Base-by-base conservation (phyloP, 2,797 vertebrate species). In the Mormyrops attenuatus region DNA sequence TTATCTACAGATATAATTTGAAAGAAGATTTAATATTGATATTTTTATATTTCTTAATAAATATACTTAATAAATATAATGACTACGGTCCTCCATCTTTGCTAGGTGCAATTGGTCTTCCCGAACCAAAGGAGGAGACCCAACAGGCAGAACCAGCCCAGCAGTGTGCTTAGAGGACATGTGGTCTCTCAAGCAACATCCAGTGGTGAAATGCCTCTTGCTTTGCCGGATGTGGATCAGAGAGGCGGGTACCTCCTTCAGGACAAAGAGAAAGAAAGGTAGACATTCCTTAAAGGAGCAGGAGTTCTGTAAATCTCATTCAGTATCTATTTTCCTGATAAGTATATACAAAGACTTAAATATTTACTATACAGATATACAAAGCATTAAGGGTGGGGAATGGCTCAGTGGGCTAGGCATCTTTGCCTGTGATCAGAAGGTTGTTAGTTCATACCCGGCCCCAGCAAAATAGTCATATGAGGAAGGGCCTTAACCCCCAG, bases 181-280 rank as follows among this genome's bases (percentile, higher is more conserved):
- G 30, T 15, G 1, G n/a, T 4, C 60, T 88, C 85, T 57, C 85
- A 44, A n/a, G 55, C 6, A 6, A 17, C 92, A 3, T 85, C 87
- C 82, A 89, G 92, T 82, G 92, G 90, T 30, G 60, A 20, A 34
- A 80, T 5, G 44, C 90, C 89, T 0, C 41, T 0, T 13, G 1
- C 3, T 47, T 22, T 15, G 3, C 13, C 1, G 2, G 17, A 26
- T 91, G 88, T 0, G 93, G 93, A 2, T 93, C 94, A 11, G 91
- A 90, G 90, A 92, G 30, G 44, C 90, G 93, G 93, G 87, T 92
- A 89, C 3, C 89, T 96, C 89, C 90, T 95, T 60, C 73, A 5
- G 0, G 93, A 49, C 30, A 92, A 96, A 22, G 91, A 89, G 30
- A 84, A 20, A 53, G 57, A 95, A 3, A 94, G 93, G 96, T 96